Evolutionary conservation across 2,888 invertebrate species (phyloP).

Genomic region (Achlya flavicornis): DNA sequence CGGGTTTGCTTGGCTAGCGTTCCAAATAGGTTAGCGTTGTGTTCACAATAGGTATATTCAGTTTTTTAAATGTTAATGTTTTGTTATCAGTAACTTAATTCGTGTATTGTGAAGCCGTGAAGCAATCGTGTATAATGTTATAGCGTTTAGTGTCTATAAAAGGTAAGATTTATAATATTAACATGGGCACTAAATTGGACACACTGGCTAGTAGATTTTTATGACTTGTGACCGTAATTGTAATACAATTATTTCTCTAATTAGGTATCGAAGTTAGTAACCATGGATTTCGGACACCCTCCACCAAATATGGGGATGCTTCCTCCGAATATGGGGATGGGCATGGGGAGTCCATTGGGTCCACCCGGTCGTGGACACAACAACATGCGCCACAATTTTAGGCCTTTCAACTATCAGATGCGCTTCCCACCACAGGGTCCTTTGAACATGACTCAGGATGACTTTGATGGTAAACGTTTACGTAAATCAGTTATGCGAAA

Average conservation of each 20-base stretch:
- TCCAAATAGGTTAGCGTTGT: conserved; percentile 66
- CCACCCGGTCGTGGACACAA: conserved; percentile 62
- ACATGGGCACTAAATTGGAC: conserved; percentile 33
- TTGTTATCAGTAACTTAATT: conserved; percentile 44
- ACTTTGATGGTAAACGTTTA: conserved; percentile 97
- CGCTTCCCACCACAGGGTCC: conserved; percentile 80
- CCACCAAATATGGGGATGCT: conserved; percentile 76
- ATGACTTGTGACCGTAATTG: conserved; percentile 39
- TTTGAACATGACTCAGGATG: conserved; percentile 91
- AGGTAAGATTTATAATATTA: conserved; percentile 59
- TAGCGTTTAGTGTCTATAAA: conserved; percentile 57
- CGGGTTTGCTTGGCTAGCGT: conserved; percentile 51
- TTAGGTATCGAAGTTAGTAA: conserved; percentile 76
- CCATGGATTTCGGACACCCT: conserved; percentile 80
- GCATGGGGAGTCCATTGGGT: conserved; percentile 54
- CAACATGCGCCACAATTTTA: conserved; percentile 79
- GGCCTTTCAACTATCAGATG: conserved; percentile 79
- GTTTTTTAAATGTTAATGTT: conserved; percentile 41
- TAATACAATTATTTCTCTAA: conserved; percentile 70
- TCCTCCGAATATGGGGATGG: conserved; percentile 68
- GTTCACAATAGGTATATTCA: conserved; percentile 37
- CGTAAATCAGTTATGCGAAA: conserved; percentile 98
- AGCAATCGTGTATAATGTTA: conserved; percentile 67
- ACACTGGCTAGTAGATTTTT: conserved; percentile 29
- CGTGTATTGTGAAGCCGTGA: conserved; percentile 56